Evolutionary conservation across 2,888 invertebrate genomes (phyloP), one percentile per base, ranked within the genome.

Genomic region (Dicyrtomina minuta): DNA sequence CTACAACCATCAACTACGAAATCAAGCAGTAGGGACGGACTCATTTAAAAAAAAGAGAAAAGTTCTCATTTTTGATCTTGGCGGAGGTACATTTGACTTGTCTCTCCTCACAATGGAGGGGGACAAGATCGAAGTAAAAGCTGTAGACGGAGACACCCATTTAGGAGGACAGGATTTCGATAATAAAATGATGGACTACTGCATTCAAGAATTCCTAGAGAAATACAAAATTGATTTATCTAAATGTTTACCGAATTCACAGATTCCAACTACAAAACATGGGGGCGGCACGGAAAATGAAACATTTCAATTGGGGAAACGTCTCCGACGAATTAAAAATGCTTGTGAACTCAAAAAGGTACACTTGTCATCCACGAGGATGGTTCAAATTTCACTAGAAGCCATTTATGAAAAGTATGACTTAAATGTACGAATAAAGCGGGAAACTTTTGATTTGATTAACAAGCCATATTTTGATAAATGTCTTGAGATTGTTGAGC

Each of bases 71-170:
- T 74, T 66, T 49, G 74, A 74, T 49, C 39, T 74, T 4, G 74
- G 74, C 4, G 74, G 74, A 1, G 72, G 72, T 1, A 77, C 77
- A 8, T 77, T 77, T 43, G 77, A 77, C 61, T 70, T 75, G 0
- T 43, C 72, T 12, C 15, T 74, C 39, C 33, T 72, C 26, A 20
- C 53, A 22, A 64, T 66, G n/a, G 26, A 53, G 2, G 33, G 51
- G 12, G 61, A 58, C 2, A 13, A 69, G 15, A 69, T 72, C 6
- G 51, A 62, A 2, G 46, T 62, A 1, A 62, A 17, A n/a, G 27
- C 49, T 13, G 62, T 62, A 1, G 27, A 33, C 1, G 62, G 62
- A 24, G 61, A 61, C 44, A 44, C 61, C 13, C 44, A 61, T 24
- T 60, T 60, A 26, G 55, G 55, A 15, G 55, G 55, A 26, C 22